Evolutionary conservation across 1,140 invertebrate genomes (phyloP).

Genomic region (Anoplolepis gracilipes): DNA sequence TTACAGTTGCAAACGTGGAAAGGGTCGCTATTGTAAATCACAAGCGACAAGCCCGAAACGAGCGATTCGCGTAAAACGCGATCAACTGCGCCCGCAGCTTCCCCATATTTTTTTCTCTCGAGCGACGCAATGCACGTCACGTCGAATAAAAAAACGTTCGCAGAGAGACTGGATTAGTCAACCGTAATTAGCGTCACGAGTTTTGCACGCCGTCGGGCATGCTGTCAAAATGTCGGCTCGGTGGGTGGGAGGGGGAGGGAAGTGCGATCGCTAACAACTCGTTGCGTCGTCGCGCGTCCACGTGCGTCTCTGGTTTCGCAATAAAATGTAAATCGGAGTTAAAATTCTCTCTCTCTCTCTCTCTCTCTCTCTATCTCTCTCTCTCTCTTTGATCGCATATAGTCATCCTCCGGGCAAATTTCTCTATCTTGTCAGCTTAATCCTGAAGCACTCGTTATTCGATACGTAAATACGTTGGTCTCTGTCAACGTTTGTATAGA

Average conservation of each 20-base stretch:
- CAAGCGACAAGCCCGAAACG: background rate
- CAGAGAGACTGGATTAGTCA: slow-evolving; percentile 41
- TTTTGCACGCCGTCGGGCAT: slow-evolving; percentile 4
- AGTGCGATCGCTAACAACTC: slow-evolving; percentile 20
- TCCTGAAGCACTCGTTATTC: background rate
- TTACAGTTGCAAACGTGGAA: background rate
- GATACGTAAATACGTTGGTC: background rate
- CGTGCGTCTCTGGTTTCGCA: slow-evolving; percentile 29
- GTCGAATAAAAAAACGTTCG: slow-evolving; percentile 2
- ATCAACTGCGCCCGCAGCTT: background rate
- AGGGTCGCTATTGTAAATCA: slow-evolving; percentile 12
- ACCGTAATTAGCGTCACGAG: slow-evolving; percentile 50
- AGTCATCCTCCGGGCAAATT: slow-evolving; percentile 35
- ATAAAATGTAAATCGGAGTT: slow-evolving; percentile 46
- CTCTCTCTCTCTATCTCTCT: too few relatives aligned
- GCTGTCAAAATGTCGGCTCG: slow-evolving; percentile 50
- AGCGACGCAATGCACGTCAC: background rate
- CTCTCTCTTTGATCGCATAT: background rate
- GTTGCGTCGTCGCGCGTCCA: background rate
- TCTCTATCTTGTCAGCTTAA: slow-evolving; percentile 20
- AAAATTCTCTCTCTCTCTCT: slow-evolving; percentile 9
- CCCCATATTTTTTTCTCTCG: too few relatives aligned
- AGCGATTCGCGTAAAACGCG: slow-evolving; percentile 7
- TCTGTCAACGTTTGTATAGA: background rate
- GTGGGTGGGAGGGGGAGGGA: background rate